Conservation (phyloP, 2,888 invertebrate genomes). For the Lasioglossum zephyrum region DNA sequence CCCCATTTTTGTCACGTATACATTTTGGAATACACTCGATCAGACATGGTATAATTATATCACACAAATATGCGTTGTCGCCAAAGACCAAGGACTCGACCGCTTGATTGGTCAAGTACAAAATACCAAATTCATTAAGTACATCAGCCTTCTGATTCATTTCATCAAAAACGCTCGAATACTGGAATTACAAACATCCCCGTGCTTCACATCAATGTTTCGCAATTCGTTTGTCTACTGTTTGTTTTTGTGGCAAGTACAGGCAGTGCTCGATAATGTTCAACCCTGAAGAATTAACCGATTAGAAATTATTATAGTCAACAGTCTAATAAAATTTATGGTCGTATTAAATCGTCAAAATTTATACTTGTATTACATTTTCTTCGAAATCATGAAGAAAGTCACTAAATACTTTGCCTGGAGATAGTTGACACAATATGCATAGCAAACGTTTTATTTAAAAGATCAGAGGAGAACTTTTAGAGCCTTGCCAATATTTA, state of each 20-base stretch:
- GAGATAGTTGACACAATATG: background rate
- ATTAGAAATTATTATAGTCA: background rate
- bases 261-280: slow-evolving; percentile 1
- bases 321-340: background rate
- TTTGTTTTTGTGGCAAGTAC: background rate
- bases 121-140: slow-evolving; percentile 23
- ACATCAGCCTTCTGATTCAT: slow-evolving; percentile 73
- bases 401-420: background rate
- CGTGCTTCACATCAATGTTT: background rate
- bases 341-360: background rate
- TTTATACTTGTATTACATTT: background rate
- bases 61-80: slow-evolving; percentile 49
- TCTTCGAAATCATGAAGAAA: background rate
- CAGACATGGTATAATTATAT: slow-evolving; percentile 33
- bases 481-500: background rate
- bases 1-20: background rate
- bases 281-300: background rate
- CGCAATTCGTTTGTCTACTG: background rate
- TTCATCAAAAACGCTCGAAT: slow-evolving; percentile 60
- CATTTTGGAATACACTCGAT: background rate
- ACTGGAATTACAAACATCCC: slow-evolving; percentile 33
- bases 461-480: background rate
- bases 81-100: slow-evolving; percentile 48
- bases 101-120: slow-evolving; percentile 60
- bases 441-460: background rate